Base-by-base conservation (phyloP, 37 sponge, comb jelly and placozoan species). In the Halisarca cf. caerulea region DNA sequence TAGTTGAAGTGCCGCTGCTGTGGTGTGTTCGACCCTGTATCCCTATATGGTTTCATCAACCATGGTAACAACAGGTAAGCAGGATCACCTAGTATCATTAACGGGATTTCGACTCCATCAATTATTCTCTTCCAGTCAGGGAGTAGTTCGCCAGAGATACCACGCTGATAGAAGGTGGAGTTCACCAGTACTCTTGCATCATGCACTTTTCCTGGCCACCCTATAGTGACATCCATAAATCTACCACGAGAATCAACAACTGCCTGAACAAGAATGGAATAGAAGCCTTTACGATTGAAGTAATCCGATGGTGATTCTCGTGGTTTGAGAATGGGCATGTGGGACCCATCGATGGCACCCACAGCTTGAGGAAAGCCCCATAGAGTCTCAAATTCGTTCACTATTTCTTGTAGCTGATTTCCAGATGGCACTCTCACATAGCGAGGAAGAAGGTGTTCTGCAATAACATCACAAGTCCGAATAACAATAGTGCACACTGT, bases 31-130 rank as follows among this genome's bases (percentile, higher is more conserved):
- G 18, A 20, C 2, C 69, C 80, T 41, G 40, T 79, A 1, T 86
- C 86, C 25, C 84, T 58, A 25, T 79, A 89, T 0, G 80, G 78
- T 41, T 84, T 88, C 88, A 88, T 82, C 21, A 88, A 51, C 79
- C 83, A 82, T 28, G 78, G 78, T 37, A 78, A 47, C 15, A 87
- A 74, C 81, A 70, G 66, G 53, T 78, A 37, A 84, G 84, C 33
- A 84, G 89, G 45, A 83, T 84, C 40, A 84, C 84, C 54, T 83
- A 40, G 0, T 11, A 47, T 14, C 83, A n/a, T 3, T 78, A 3
- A 54, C 64, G 72, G 25, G 55, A 72, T n/a, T 32, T 81, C 40
- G 15, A 27, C 41, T 14, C 55, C 73, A 81, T 24, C 20, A 17
- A 87, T 69, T 14, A 14, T 11, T 24, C 42, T 68, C 2, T 4